Evolutionary conservation across 2,797 vertebrate genomes (phyloP).

Genomic region (Corythornis leucogaster): DNA sequence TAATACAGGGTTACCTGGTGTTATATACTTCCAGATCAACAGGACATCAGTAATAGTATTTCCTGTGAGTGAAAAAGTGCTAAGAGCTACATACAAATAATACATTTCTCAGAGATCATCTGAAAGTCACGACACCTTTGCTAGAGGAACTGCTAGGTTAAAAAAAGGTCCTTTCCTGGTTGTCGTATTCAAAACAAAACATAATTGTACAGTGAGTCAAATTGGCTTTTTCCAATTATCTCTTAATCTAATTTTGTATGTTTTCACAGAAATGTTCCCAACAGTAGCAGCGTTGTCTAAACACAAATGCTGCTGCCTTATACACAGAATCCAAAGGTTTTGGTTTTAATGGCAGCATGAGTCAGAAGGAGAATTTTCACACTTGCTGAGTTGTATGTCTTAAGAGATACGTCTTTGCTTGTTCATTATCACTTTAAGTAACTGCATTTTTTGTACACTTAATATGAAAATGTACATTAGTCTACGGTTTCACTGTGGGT

Average conservation of each 20-base stretch:
- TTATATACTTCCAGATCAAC: neutral
- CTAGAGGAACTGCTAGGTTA: neutral
- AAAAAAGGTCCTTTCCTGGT: neutral
- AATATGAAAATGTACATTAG: neutral
- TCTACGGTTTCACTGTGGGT: neutral
- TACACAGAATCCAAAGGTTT: neutral
- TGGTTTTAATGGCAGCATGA: neutral
- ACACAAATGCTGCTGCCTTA: neutral
- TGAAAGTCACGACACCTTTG: neutral
- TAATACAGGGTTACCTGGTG: neutral
- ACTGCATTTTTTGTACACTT: neutral
- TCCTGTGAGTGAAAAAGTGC: neutral
- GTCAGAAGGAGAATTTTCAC: neutral
- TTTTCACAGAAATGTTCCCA: neutral
- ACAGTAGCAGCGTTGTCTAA: neutral
- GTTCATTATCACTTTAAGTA: neutral
- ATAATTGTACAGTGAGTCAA: neutral
- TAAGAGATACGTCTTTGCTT: neutral
- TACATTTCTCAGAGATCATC: neutral
- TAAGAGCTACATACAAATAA: neutral
- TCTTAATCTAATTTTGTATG: neutral
- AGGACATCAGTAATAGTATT: neutral
- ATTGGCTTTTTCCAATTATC: neutral
- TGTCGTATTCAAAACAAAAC: neutral
- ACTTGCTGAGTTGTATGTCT: neutral